Evolutionary conservation across 1,140 invertebrate genomes (phyloP).

Genomic region (Leptinotarsa undecemlineata): DNA sequence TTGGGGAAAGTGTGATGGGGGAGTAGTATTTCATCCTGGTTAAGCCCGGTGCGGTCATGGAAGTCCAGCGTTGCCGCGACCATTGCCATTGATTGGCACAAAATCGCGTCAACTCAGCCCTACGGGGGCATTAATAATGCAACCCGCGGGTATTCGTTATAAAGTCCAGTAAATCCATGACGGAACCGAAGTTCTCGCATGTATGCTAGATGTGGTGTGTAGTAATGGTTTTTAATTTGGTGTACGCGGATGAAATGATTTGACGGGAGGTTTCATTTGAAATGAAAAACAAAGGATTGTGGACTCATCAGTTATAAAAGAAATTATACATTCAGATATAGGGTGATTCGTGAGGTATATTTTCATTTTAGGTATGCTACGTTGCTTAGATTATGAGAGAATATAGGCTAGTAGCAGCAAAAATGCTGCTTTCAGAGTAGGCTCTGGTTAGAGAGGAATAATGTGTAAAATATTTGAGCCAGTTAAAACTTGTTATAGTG

Average conservation of each 20-base stretch:
- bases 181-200: slow-evolving; percentile 19
- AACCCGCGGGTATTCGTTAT: slow-evolving; percentile 47
- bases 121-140: slow-evolving; percentile 53
- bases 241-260: background rate
- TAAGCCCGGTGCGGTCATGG: slow-evolving; percentile 45
- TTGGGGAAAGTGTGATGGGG: slow-evolving; percentile 31
- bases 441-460: too few species aligned
- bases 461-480: too few species aligned
- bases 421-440: too few species aligned
- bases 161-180: slow-evolving; percentile 43
- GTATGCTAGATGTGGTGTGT: slow-evolving; percentile 2
- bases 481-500: too few species aligned
- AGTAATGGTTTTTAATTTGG: background rate
- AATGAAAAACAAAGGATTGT: too few species aligned
- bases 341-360: too few species aligned
- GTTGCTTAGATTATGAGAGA: too few species aligned
- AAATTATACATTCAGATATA: too few species aligned
- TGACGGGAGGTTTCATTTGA: background rate
- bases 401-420: too few species aligned
- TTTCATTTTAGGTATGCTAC: too few species aligned
- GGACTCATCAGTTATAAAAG: too few species aligned
- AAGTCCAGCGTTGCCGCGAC: slow-evolving; percentile 42
- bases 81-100: slow-evolving; percentile 51
- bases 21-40: slow-evolving; percentile 53
- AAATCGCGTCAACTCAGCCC: slow-evolving; percentile 52